These are phyloP conservation scores for Pectinophora gossypiella DNA, from an alignment of 1,140 invertebrate species.

Conservation along the genomic window DNA sequence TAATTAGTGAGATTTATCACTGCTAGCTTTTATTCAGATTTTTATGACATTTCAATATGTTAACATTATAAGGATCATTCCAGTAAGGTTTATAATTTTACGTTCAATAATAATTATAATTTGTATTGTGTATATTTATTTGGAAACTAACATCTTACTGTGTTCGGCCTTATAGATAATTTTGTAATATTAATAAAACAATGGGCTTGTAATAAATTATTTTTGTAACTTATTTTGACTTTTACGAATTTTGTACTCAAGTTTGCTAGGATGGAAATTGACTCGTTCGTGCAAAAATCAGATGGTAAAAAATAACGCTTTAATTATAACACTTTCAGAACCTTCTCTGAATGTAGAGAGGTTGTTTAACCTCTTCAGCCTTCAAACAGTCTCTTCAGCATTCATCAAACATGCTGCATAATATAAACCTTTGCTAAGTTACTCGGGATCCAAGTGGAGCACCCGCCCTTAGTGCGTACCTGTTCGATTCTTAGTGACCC, in stretches of 20 bases:
- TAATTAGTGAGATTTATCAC: conserved; percentile 40
- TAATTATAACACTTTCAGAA: too few species aligned
- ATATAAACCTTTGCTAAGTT: too few species aligned
- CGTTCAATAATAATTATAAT: not conserved
- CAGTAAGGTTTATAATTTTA: conserved; percentile 36
- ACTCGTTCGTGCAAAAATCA: too few species aligned
- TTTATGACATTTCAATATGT: conserved; percentile 13
- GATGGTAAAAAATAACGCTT: too few species aligned
- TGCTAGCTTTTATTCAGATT: conserved; percentile 35
- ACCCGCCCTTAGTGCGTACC: too few species aligned
- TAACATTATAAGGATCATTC: conserved; percentile 40
- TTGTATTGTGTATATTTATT: not conserved
- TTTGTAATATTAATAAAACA: not conserved
- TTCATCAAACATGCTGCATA: too few species aligned
- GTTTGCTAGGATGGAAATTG: too few species aligned
- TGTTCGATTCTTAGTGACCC: too few species aligned
- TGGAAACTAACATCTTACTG: not conserved
- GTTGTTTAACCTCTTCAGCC: too few species aligned
- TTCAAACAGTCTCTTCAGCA: too few species aligned
- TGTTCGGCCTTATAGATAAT: not conserved
- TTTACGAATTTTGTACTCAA: not conserved
- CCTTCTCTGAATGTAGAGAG: not conserved
- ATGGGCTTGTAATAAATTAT: not conserved
- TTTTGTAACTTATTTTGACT: not conserved
- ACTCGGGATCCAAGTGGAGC: too few species aligned